Evolutionary conservation across 2,113 vertebrate species (phyloP), one percentile per base, ranked within the genome.

Genomic region (Emydura subglobosa): DNA sequence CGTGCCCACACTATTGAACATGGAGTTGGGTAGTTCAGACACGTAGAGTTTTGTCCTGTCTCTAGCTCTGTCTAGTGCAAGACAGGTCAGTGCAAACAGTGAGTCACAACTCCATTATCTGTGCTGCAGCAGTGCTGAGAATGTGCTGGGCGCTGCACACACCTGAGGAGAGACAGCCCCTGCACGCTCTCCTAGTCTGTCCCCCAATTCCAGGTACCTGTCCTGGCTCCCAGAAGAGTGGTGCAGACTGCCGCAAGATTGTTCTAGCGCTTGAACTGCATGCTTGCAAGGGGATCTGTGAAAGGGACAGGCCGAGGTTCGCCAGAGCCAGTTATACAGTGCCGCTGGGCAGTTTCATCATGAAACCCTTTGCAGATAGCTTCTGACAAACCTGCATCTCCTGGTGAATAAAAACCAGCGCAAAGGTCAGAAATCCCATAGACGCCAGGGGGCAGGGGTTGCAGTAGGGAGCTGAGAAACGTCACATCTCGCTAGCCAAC

Each of bases 71-170:
- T 47, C 0, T 0, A 2, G 24, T 6, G 7, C 5, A 25, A 57
- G 89, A 87, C 88, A 1, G 88, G 61, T 25, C 1, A 29, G 47
- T 51, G 94, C 92, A 68, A 68, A 21, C 7, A 57, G 95, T 97
- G 97, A 97, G 65, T 97, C 96, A 97, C 89, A 83, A 29, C 0
- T 10, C 85, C 91, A 91, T 8, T 91, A 87, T 88, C 80, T 1
- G 0, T 5, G 0, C 87, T 93, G 92, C 97, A 29, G 89, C 96
- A 83, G 87, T 29, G 83, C 85, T 85, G 94, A 31, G 83, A 0
- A 0, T 4, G 21, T 31, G 44, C 0, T 1, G 65, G 90, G 87
- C 39, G 74, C 57, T 96, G 97, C 92, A 53, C 0, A 19, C 94
- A 68, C 97, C 88, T 0, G 93, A 74, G 55, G 55, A 90, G 34